These are phyloP conservation scores for Thunnus maccoyii DNA, from an alignment of 2,113 vertebrate genomes.

Conservation along the genomic window DNA sequence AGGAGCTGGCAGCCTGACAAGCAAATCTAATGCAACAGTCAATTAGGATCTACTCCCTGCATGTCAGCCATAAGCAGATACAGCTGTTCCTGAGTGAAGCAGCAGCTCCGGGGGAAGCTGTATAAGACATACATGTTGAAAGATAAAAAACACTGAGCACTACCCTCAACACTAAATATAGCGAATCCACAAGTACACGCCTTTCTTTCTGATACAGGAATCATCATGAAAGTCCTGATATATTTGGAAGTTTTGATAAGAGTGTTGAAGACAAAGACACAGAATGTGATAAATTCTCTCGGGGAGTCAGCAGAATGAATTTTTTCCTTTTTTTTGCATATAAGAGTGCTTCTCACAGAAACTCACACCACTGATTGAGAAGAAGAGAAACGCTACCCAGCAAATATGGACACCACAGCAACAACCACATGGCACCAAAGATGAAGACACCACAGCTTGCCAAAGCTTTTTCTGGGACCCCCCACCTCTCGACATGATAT, in stretches of 20 bases:
- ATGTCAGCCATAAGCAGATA: slow-evolving; percentile 60
- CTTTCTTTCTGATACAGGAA: slow-evolving; percentile 19
- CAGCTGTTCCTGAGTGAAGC: slow-evolving; percentile 67
- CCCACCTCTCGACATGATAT: no score
- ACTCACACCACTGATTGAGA: neutral
- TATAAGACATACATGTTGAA: slow-evolving; percentile 49
- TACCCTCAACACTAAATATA: slow-evolving; percentile 36
- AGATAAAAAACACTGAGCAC: slow-evolving; percentile 48
- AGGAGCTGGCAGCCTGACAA: slow-evolving; percentile 51
- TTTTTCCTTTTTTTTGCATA: neutral
- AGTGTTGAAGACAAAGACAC: neutral
- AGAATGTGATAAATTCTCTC: neutral
- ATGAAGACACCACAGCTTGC: no score
- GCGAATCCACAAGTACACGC: slow-evolving; percentile 26
- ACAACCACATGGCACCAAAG: neutral
- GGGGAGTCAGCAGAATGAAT: neutral
- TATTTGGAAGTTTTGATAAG: neutral
- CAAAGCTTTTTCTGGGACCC: no score
- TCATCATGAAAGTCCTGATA: neutral
- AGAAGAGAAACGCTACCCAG: neutral
- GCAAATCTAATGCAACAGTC: slow-evolving; percentile 70
- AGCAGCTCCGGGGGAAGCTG: slow-evolving; percentile 45
- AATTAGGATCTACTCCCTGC: slow-evolving; percentile 61
- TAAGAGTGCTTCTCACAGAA: neutral
- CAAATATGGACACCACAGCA: neutral